These are phyloP conservation scores for Spicauda simplicius DNA, from an alignment of 2,888 invertebrate genomes.

Conservation along the genomic window DNA sequence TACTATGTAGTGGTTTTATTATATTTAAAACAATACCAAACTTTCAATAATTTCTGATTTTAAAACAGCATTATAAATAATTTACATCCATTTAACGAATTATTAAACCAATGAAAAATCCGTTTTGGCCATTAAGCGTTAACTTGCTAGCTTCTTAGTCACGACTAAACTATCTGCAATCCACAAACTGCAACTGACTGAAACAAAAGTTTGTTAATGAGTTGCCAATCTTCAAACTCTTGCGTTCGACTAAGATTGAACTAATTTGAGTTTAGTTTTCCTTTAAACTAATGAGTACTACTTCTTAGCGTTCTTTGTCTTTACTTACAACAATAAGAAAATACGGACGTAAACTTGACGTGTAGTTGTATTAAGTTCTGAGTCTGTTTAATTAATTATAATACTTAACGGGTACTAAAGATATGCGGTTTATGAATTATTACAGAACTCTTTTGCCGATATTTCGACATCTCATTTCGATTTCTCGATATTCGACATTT, in stretches of 20 bases:
- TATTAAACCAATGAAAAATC: too few relatives aligned
- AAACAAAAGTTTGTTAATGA: constrained; percentile 27
- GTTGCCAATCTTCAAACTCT: constrained; percentile 23
- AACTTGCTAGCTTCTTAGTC: background rate
- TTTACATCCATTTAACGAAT: too few relatives aligned
- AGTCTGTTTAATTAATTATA: too few relatives aligned
- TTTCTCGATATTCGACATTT: too few relatives aligned
- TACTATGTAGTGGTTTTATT: too few relatives aligned
- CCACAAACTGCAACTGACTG: constrained; percentile 23
- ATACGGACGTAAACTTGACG: background rate
- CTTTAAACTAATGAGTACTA: constrained; percentile 23
- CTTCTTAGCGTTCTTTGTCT: constrained; percentile 8
- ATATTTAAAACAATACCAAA: too few relatives aligned
- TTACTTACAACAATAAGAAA: constrained; percentile 1
- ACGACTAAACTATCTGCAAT: constrained; percentile 21
- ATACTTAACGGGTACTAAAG: too few relatives aligned
- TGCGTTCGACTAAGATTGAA: constrained; percentile 27
- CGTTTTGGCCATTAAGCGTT: background rate
- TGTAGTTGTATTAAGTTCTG: background rate
- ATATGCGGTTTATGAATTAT: too few relatives aligned
- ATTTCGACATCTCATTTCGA: too few relatives aligned
- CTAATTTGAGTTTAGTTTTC: constrained; percentile 15
- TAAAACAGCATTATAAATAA: too few relatives aligned
- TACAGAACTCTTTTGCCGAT: too few relatives aligned
- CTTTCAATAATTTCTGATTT: too few relatives aligned